Base-by-base conservation (phyloP, 1,140 invertebrate species). In the Drosophila tristis region DNA sequence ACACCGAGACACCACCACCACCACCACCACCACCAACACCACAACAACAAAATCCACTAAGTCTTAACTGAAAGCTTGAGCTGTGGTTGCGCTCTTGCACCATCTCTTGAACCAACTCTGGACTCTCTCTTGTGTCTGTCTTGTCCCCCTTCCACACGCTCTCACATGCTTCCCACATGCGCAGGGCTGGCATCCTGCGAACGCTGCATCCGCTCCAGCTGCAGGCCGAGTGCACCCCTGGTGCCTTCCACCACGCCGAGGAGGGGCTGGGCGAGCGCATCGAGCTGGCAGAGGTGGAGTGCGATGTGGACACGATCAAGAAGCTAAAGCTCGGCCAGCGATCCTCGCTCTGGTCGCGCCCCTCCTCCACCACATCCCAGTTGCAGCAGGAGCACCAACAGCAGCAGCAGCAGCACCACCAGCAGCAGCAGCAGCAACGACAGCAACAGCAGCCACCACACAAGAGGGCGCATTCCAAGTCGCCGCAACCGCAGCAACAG, bases 281-380 rank as follows among this genome's bases (percentile, higher is more conserved):
- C 45, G 95, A 95, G 84, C 91, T 95, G 53, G 94, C 94, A 78
- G 95, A 95, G 80, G 94, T 95, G 35, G 95, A 96, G 90, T 95
- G 95, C 92, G 95, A 96, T 92, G 95, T 95, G 90, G 95, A 96
- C 78, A 95, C 95, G n/a, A 87, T 96, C 55, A 96, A 96, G 85
- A 96, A 96, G 91, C 91, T 96, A 42, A 96, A 96, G 92, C 92
- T 96, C 44, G 95, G 95, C 5, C 92, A 95, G 73, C 92, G 95
- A 53, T 95, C 95, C 35, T 95, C 95, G n/a, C 92, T 96, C 7
- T 96, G 95, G 95, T 95, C 95, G 15, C 93, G 94, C 65, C 95
- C 95, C 11, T 70, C 80, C 6, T 91, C 85, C 4, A 92, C 89
- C 56, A 93, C 93, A 58, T 93, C 93, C 35, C 94, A 94, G 72